Base-by-base conservation (phyloP, 2,888 invertebrate species). In the Eupithecia pulchellata region DNA sequence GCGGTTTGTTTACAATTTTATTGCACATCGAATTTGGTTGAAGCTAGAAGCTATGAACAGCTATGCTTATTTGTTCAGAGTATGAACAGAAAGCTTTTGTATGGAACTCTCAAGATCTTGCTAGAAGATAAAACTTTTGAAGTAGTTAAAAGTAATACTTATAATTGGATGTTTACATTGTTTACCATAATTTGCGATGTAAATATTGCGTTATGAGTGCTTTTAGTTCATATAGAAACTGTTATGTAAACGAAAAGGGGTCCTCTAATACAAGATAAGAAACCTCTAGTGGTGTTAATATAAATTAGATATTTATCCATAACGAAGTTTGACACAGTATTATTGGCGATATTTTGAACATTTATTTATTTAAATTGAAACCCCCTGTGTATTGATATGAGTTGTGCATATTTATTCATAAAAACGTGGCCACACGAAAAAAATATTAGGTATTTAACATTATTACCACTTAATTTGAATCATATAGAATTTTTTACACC, bases 381-480 rank as follows among this genome's bases (percentile, higher is more conserved):
- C 25, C 20, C 52, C 25, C 13, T 52, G 25, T 25, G 52, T 52
- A 17, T 47, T 52, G 13, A 52, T 25, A 4, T 25, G 25, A 52
- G 52, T 25, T 4, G 25, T 52, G 52, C 52, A 25, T 25, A 25
- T 20, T 52, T 25, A 2, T 4, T 9, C 1, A 20, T 47, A 5
- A 9, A 52, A 52, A 52, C 52, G 20, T 52, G 52, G 25, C 25
- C 25, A 25, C 52, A 52, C 52, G 52, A 52, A 52, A 52, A 52
- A 52, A 6, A 25, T 25, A 52, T 25, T 0, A 25, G 13, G 52
- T 52, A 52, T 25, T 52, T 52, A 52, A 52, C 0, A 25, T 52
- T 47, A 11, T 47, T 47, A 47, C 20, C 47, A 20, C 47, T 8
- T 47, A 20, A 47, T 47, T 47, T 52, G 52, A 25, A 11, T 52